A percentile compares a stretch with the other conserved stretches of the same genome.
Conservation (phyloP, 2,113 vertebrate genomes). For the Hucho hucho region DNA sequence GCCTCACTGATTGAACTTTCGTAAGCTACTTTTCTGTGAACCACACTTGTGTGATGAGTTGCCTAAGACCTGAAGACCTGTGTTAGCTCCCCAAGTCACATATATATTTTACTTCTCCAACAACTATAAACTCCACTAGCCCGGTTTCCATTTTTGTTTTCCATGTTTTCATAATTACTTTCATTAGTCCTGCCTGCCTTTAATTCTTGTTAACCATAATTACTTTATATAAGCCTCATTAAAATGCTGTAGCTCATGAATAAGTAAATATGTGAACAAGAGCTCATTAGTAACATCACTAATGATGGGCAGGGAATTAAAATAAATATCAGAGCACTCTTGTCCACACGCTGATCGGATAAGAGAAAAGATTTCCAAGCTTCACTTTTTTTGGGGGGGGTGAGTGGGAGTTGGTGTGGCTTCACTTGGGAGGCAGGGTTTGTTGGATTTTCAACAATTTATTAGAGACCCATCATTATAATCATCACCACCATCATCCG, state of each 20-base stretch:
- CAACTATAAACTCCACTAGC: neutral
- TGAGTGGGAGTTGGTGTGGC: conserved; percentile 1
- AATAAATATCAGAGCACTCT: conserved; percentile 29
- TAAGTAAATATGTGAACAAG: conserved; percentile 51
- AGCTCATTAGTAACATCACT: conserved; percentile 29
- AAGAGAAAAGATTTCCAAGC: conserved; percentile 15
- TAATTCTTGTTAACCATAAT: conserved; percentile 44
- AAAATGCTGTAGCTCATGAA: conserved; percentile 41
- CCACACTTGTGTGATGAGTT: too few species aligned
- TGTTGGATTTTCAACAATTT: too few species aligned
- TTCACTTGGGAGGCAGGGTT: too few species aligned
- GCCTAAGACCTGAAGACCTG: too few species aligned
- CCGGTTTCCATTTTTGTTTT: neutral
- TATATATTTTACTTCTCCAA: neutral
- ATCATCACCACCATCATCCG: neutral
- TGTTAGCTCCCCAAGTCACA: too few species aligned
- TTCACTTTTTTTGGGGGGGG: conserved; percentile 1
- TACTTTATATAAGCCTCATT: conserved; percentile 38
- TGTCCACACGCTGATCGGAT: conserved; percentile 22
- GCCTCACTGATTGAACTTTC: too few species aligned
- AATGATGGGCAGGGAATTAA: conserved; percentile 30
- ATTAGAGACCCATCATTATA: too few species aligned
- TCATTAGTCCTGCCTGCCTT: neutral
- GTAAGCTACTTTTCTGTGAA: too few species aligned
- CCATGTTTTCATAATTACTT: neutral